These are phyloP conservation scores for Lucinisca nassula DNA, from an alignment of 2,888 invertebrate species.

Conservation along the genomic window DNA sequence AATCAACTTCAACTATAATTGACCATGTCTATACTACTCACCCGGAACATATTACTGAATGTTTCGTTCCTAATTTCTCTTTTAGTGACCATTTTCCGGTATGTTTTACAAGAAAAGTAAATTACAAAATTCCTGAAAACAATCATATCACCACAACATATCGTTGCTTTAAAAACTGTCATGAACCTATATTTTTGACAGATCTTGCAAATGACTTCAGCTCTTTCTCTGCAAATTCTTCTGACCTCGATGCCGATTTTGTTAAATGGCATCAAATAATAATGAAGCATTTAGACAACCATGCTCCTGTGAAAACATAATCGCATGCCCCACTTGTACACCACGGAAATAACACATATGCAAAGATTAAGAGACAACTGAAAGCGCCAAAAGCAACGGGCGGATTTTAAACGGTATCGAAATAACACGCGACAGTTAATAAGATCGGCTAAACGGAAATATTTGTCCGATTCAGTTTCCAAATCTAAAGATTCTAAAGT, in stretches of 20 bases:
- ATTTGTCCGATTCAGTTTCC: not conserved
- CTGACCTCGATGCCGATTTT: not conserved
- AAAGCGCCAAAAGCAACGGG: not conserved
- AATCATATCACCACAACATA: not conserved
- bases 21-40: not conserved
- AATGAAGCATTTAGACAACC: not conserved
- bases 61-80: not conserved
- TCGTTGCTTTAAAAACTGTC: not conserved
- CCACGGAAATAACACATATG: not conserved
- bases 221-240: not conserved
- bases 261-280: not conserved
- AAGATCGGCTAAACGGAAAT: not conserved
- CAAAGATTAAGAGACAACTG: not conserved
- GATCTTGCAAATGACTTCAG: not conserved
- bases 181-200: not conserved
- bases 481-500: not conserved
- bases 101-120: not conserved
- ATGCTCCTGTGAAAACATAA: not conserved
- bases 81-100: conserved; percentile 3
- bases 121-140: not conserved
- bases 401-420: not conserved
- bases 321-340: not conserved
- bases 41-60: not conserved
- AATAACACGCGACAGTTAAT: not conserved
- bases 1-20: not conserved